Conservation (phyloP, 2,113 vertebrate genomes). For the Toxostoma redivivum region DNA sequence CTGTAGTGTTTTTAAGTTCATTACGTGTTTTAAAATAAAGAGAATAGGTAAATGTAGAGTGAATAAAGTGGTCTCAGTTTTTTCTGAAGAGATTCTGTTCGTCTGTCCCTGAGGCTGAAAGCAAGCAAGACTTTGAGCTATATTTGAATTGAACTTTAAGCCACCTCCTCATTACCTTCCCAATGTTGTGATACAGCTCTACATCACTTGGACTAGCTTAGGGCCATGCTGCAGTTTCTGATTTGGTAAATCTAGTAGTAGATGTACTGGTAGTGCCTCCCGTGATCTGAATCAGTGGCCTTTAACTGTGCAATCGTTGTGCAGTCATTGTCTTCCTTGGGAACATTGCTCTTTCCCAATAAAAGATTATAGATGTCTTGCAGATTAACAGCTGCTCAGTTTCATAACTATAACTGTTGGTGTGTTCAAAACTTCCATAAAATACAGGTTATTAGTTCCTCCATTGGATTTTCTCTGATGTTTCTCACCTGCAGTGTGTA, state of each 20-base stretch:
- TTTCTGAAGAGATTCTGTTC: background rate
- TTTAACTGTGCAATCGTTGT: background rate
- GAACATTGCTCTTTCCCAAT: background rate
- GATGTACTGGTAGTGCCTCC: background rate
- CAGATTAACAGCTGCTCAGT: background rate
- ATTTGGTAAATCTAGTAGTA: background rate
- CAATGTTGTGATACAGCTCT: background rate
- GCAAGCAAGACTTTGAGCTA: background rate
- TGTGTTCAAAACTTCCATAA: background rate
- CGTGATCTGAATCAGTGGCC: background rate
- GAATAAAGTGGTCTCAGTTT: background rate
- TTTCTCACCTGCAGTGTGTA: background rate
- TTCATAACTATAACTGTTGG: background rate
- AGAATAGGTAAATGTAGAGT: background rate
- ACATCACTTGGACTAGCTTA: background rate
- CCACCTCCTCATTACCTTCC: background rate
- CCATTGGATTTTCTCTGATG: background rate
- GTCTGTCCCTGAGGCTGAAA: background rate
- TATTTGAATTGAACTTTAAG: background rate
- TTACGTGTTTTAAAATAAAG: background rate
- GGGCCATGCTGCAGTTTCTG: background rate
- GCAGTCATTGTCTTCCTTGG: background rate
- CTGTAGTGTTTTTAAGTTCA: background rate
- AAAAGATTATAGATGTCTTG: background rate
- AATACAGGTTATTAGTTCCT: background rate